phyloP scores from a whole-genome alignment of 2,797 vertebrate genomes.

The Amphiprion clarkii region DNA sequence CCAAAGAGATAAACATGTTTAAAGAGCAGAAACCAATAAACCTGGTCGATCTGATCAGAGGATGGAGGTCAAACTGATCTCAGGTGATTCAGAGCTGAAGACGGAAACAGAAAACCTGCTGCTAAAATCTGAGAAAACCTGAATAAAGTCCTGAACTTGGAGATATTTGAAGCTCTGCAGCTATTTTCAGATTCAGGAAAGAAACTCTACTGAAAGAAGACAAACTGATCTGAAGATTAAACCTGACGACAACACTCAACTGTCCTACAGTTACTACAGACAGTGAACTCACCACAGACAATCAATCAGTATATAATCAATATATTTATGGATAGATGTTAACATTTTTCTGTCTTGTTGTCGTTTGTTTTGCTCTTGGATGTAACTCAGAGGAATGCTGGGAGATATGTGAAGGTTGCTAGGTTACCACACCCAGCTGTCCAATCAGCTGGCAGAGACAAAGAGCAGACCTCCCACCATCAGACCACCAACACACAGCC shows the following conservation, averaged over 20 bases:
- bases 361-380: background rate
- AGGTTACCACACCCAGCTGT: slow-evolving; percentile 52
- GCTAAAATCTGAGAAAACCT: background rate
- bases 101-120: background rate
- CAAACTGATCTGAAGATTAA: background rate
- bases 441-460: slow-evolving; percentile 66
- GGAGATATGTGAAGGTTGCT: slow-evolving; percentile 67
- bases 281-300: background rate
- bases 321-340: background rate
- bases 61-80: background rate
- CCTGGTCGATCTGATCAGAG: background rate
- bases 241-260: background rate
- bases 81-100: no score
- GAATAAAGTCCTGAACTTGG: background rate
- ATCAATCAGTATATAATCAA: background rate
- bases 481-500: slow-evolving; percentile 25
- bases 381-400: slow-evolving; percentile 53
- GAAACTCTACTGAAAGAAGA: slow-evolving; percentile 50
- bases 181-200: slow-evolving; percentile 48
- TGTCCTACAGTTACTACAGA: background rate
- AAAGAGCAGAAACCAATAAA: no score
- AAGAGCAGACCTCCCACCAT: slow-evolving; percentile 52
- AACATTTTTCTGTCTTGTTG: background rate
- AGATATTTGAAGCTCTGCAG: background rate
- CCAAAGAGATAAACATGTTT: no score